These are phyloP conservation scores for Labeo catla DNA, from an alignment of 2,113 vertebrate species.

Conservation along the genomic window DNA sequence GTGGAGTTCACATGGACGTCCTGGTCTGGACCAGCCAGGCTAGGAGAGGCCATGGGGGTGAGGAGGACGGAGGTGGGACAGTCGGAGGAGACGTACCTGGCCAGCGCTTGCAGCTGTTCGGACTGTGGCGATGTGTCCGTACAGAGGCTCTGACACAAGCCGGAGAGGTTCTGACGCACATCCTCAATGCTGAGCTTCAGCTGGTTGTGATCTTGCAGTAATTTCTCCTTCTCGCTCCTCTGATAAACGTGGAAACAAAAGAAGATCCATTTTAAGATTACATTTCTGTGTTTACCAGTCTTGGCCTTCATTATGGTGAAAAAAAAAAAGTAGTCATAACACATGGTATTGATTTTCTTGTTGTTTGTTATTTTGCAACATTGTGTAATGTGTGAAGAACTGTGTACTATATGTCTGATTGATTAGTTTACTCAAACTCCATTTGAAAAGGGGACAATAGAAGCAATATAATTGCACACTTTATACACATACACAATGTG, in stretches of 20 bases:
- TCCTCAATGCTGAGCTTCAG: slow-evolving; percentile 87
- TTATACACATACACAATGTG: neutral
- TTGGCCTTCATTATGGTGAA: neutral
- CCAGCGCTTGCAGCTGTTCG: slow-evolving; percentile 86
- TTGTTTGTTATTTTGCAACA: neutral
- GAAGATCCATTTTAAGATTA: neutral
- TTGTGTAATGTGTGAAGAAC: neutral
- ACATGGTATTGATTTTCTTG: neutral
- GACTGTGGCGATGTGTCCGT: slow-evolving; percentile 81
- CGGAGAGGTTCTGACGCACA: slow-evolving; percentile 85
- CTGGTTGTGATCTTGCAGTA: slow-evolving; percentile 86
- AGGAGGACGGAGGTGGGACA: slow-evolving; percentile 77
- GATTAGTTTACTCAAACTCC: neutral
- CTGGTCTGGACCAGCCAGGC: slow-evolving; percentile 61
- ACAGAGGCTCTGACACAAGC: slow-evolving; percentile 86
- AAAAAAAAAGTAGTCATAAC: neutral
- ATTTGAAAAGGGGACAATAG: neutral
- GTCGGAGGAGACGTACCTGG: slow-evolving; percentile 84
- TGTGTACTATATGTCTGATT: neutral
- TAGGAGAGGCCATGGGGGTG: slow-evolving; percentile 68
- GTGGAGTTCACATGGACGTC: slow-evolving; percentile 57
- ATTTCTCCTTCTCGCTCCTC: slow-evolving; percentile 87
- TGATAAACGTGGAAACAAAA: slow-evolving; percentile 62
- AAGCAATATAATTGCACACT: neutral
- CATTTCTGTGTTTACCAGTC: neutral